Percentiles rank a stretch among this genome's conserved stretches.
Evolutionary conservation across 2,797 vertebrate species (phyloP).

Genomic region (Garrulus glandarius): DNA sequence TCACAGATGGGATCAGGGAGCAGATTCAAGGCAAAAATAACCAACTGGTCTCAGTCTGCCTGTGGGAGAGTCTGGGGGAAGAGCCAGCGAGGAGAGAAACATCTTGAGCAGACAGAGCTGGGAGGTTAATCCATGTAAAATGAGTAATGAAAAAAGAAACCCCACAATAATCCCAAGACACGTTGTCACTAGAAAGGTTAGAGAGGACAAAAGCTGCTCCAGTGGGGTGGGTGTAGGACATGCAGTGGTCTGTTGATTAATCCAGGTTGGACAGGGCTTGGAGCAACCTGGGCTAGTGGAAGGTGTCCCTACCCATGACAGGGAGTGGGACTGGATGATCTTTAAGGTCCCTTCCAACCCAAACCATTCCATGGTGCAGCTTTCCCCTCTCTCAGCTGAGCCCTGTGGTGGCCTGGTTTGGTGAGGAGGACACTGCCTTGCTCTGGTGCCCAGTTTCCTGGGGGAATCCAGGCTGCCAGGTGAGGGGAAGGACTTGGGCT

Average conservation of each 20-base stretch:
- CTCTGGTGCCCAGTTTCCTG: neutral
- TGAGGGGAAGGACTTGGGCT: neutral
- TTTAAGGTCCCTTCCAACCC: neutral
- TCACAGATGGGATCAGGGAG: neutral
- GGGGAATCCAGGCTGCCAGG: neutral
- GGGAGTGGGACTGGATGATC: neutral
- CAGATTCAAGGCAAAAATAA: neutral
- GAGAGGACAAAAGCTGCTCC: neutral
- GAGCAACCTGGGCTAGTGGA: neutral
- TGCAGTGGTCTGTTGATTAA: neutral
- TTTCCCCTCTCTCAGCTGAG: neutral
- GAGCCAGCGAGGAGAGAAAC: neutral
- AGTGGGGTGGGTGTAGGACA: neutral
- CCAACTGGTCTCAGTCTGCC: neutral
- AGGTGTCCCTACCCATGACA: neutral
- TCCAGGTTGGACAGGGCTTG: neutral
- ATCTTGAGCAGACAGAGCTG: neutral
- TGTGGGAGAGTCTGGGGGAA: neutral
- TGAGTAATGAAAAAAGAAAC: neutral
- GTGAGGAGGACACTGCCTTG: neutral
- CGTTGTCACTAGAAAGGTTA: neutral
- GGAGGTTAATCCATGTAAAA: neutral
- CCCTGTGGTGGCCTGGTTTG: neutral
- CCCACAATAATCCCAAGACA: neutral
- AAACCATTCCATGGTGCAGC: rapidly evolving